Evolutionary conservation across 92 coral and sea anemone genomes (phyloP).

Genomic region (Palythoa caribaeorum): DNA sequence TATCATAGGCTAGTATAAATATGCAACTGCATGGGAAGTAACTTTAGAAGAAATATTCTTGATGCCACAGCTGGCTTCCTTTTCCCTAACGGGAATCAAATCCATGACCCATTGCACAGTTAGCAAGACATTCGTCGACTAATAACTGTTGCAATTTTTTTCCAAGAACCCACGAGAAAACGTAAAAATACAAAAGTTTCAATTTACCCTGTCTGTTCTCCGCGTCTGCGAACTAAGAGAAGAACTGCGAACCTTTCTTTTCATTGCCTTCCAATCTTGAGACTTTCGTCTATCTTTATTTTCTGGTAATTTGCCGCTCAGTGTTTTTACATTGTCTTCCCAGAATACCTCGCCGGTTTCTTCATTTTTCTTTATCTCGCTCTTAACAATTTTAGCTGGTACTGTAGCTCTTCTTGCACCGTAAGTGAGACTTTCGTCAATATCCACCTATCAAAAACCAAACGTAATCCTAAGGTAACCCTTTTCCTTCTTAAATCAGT

Average conservation of each 20-base stretch:
- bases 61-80: too few species aligned
- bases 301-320: conserved; percentile 5
- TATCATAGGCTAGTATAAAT: too few species aligned
- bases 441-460: conserved; percentile 4
- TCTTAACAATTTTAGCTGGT: conserved; percentile 1
- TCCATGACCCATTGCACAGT: too few species aligned
- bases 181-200: background rate
- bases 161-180: background rate
- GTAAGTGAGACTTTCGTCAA: conserved; percentile 29
- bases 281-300: conserved; percentile 1
- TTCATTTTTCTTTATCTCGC: conserved; percentile 14
- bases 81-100: too few species aligned
- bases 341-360: conserved; percentile 38
- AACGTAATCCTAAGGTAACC: background rate
- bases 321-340: conserved; percentile 46
- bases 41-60: too few species aligned
- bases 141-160: background rate
- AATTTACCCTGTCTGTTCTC: conserved; percentile 6
- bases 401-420: conserved; percentile 18
- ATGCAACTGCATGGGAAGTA: too few species aligned
- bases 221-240: conserved; percentile 19
- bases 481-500: too few species aligned
- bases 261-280: conserved; percentile 19
- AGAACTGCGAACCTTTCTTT: conserved; percentile 14
- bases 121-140: too few species aligned